A percentile compares a stretch with the other conserved stretches of the same genome.
These are phyloP conservation scores for Flexamia atlantica DNA, from an alignment of 2,888 invertebrate species.

Conservation along the genomic window DNA sequence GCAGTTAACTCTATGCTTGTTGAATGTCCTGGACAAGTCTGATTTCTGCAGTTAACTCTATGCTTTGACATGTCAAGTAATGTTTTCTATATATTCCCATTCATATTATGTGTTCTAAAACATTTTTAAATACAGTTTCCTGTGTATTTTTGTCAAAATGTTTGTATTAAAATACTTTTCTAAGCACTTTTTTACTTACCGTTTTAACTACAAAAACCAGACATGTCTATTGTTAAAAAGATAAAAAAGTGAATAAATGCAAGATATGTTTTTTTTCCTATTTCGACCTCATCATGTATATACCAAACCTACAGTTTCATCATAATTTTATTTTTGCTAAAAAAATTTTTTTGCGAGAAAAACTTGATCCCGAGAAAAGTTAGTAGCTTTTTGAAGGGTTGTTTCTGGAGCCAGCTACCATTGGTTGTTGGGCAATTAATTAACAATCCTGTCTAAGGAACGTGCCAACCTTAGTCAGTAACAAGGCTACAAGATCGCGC, in stretches of 20 bases:
- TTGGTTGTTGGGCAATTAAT: no score
- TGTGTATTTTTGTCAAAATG: neutral
- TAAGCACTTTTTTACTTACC: neutral
- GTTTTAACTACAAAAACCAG: slow-evolving; percentile 4
- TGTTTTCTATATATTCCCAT: neutral
- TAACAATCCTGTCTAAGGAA: no score
- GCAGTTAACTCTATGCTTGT: slow-evolving; percentile 26
- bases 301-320: slow-evolving; percentile 9
- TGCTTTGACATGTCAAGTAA: slow-evolving; percentile 9
- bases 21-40: neutral
- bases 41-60: neutral
- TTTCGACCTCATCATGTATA: neutral
- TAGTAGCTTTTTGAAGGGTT: no score
- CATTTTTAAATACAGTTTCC: neutral
- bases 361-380: no score
- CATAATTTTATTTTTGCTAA: neutral
- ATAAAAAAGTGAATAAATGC: neutral
- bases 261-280: neutral
- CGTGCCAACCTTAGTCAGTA: no score
- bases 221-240: neutral
- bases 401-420: no score
- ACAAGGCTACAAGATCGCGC: no score
- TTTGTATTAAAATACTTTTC: neutral
- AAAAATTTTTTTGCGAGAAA: neutral
- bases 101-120: neutral